Base-by-base conservation (phyloP, 2,113 vertebrate genomes). In the Cinclus cinclus region DNA sequence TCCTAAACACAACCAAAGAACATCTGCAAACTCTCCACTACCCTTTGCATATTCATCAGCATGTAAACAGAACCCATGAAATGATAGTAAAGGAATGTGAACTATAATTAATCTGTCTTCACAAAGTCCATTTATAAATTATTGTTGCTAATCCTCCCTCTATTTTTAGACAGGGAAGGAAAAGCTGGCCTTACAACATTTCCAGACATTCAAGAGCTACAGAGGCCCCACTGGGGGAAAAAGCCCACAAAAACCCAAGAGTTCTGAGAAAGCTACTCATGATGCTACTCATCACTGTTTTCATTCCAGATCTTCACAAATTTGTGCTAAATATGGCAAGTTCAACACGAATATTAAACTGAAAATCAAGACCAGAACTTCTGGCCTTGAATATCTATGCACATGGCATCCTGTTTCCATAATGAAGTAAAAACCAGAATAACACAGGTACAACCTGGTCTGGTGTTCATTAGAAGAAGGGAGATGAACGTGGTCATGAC, bases 381-480 rank as follows among this genome's bases (percentile, higher is more conserved):
- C 37, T 74, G 64, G 25, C 10, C 11, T 70, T 58, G 7, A 41
- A 1, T 41, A n/a, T 6, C 10, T 44, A 3, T 15, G 20, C 3
- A 11, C 3, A 8, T 44, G 30, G 22, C 24, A 78, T 80, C 15
- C 31, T 35, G 15, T 46, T 44, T 58, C 11, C 23, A 13, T 24
- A 49, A 49, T 1, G 2, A 60, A 73, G 27, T 79, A 21, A 88
- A 83, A 89, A 18, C 0, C 33, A 56, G 37, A 33, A 2, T 28
- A n/a, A 37, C 0, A 0, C 8, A 68, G 21, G 24, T 79, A 39
- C 3, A n/a, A 9, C 6, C 5, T 22, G 0, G 1, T 63, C 55
- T 89, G 16, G 8, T 56, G 90, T 73, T 80, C 79, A n/a, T 46
- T 53, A 37, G 37, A 68, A 70, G 31, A 49, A 53, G 9, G 31